Conservation (phyloP, 2,113 vertebrate genomes). For the Atlantisia rogersi region DNA sequence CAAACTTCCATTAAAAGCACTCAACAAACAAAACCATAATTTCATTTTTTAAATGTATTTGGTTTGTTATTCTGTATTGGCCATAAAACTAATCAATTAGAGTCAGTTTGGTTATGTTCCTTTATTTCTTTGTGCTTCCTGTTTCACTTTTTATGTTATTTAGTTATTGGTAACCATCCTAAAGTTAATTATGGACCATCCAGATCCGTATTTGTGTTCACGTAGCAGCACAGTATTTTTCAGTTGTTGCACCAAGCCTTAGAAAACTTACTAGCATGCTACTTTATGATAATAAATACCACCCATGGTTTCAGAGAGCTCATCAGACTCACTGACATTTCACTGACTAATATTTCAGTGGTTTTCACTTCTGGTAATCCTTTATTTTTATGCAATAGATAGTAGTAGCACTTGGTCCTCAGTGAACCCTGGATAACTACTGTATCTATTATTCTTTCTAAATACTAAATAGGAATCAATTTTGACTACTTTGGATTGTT, state of each 20-base stretch:
- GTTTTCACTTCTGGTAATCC: background rate
- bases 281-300: background rate
- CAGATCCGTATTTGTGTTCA: background rate
- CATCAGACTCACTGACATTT: background rate
- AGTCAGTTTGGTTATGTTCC: background rate
- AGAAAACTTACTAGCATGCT: background rate
- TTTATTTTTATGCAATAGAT: background rate
- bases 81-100: background rate
- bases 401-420: background rate
- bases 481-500: background rate
- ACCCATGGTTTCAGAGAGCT: background rate
- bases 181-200: background rate
- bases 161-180: background rate
- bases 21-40: background rate
- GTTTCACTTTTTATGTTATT: background rate
- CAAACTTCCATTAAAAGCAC: background rate
- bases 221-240: accelerated
- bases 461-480: background rate
- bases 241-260: background rate
- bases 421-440: background rate
- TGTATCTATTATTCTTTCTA: background rate
- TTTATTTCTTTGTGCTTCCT: background rate
- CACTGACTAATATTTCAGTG: background rate
- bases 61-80: background rate
- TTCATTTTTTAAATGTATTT: accelerated